A percentile compares a stretch with the other conserved stretches of the same genome.
phyloP scores from a whole-genome alignment of 2,113 vertebrate genomes.

The Elanus axillaris region DNA sequence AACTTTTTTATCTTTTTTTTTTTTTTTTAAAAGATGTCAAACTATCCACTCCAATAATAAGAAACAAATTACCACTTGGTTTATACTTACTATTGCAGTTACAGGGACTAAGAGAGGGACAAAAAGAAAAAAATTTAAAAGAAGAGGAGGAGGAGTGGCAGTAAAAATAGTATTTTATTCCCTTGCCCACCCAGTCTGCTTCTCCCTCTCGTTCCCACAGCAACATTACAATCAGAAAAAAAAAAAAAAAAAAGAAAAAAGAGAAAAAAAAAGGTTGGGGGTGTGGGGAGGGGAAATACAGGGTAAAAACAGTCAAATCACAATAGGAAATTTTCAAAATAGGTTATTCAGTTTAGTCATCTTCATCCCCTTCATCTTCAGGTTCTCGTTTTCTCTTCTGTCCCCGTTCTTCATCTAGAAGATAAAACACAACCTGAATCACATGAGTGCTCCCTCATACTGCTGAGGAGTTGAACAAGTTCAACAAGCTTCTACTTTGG shows the following conservation, averaged over 20 bases:
- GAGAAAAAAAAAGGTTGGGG: conserved; percentile 45
- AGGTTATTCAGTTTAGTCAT: conserved; percentile 82
- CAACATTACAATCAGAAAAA: conserved; percentile 80
- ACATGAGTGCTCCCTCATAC: rapidly evolving
- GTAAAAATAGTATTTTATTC: conserved; percentile 81
- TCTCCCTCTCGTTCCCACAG: conserved; percentile 83
- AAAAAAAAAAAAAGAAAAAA: background rate
- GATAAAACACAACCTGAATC: background rate
- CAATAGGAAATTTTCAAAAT: conserved; percentile 79
- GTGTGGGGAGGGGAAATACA: conserved; percentile 65
- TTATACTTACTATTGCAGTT: conserved; percentile 58
- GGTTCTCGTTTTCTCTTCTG: conserved; percentile 96
- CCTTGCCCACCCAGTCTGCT: conserved; percentile 73
- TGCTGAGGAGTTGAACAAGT: background rate
- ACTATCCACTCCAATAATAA: conserved; percentile 27
- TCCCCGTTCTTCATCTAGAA: conserved; percentile 83
- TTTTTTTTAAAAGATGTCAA: background rate
- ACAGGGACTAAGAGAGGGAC: conserved; percentile 59
- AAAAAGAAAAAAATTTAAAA: conserved; percentile 37
- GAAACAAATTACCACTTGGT: conserved; percentile 54
- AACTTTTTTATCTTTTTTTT: background rate
- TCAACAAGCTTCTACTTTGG: background rate
- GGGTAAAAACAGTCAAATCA: conserved; percentile 93
- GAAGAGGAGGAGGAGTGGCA: conserved; percentile 71
- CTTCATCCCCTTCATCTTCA: conserved; percentile 92